phyloP scores from a whole-genome alignment of 2,888 invertebrate species.

The Monochamus alternatus region DNA sequence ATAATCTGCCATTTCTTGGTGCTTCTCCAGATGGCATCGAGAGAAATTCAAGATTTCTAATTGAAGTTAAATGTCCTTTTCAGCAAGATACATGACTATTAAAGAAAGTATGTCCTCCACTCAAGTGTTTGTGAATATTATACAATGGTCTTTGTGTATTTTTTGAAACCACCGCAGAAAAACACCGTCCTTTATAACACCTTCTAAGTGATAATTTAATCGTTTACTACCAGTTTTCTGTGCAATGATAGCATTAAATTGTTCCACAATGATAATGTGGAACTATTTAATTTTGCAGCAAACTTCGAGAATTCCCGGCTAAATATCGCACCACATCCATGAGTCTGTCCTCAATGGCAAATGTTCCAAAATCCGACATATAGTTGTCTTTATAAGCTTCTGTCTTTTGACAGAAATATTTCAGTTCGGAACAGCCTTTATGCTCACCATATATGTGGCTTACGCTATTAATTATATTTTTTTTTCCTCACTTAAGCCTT shows the following conservation, averaged over 20 bases:
- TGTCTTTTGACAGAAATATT: slow-evolving; percentile 20
- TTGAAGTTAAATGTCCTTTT: too few relatives aligned
- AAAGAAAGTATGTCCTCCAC: not conserved
- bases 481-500: not conserved
- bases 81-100: too few relatives aligned
- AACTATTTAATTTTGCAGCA: slow-evolving; percentile 3
- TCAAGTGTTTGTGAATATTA: not conserved
- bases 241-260: slow-evolving; percentile 26
- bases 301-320: slow-evolving; percentile 7
- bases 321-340: slow-evolving; percentile 26
- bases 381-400: too few relatives aligned
- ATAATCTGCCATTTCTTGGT: too few relatives aligned
- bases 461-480: slow-evolving; percentile 20
- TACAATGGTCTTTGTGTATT: slow-evolving; percentile 1
- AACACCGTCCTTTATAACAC: slow-evolving; percentile 19
- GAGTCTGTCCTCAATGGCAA: slow-evolving; percentile 16
- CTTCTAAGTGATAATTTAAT: slow-evolving; percentile 15
- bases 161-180: slow-evolving; percentile 10
- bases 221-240: slow-evolving; percentile 26
- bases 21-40: too few relatives aligned
- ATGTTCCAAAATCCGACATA: too few relatives aligned
- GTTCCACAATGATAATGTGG: slow-evolving; percentile 24
- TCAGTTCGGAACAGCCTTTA: slow-evolving; percentile 2
- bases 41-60: too few relatives aligned
- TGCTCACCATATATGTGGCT: slow-evolving; percentile 17